These are phyloP conservation scores for Acrossocheilus fasciatus DNA, from an alignment of 2,797 vertebrate species.

Conservation along the genomic window DNA sequence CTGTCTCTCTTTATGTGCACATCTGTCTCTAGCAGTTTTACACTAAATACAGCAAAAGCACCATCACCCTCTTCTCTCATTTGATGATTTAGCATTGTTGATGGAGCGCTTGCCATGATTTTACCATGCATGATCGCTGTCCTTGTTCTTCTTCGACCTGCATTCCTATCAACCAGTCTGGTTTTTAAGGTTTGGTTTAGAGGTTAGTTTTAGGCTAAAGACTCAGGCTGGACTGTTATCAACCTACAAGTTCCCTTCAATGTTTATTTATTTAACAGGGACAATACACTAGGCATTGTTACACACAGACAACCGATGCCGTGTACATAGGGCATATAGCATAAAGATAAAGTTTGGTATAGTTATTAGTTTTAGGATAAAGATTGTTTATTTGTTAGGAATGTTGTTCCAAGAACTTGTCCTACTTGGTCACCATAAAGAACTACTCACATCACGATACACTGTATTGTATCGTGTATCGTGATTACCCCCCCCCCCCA, in stretches of 20 bases:
- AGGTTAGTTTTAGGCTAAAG: not conserved
- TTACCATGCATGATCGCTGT: not conserved
- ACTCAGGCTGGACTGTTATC: not conserved
- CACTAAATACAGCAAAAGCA: constrained; percentile 17
- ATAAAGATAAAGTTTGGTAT: too few species aligned
- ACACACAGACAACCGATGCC: too few species aligned
- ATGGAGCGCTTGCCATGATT: not conserved
- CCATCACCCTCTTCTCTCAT: not conserved
- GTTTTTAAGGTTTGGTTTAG: not conserved
- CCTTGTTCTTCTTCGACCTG: not conserved
- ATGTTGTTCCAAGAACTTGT: too few species aligned
- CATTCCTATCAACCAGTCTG: not conserved
- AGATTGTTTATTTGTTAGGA: not conserved
- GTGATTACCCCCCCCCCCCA: too few species aligned
- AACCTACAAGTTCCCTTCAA: not conserved
- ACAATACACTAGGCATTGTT: too few species aligned
- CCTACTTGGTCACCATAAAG: not conserved
- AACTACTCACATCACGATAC: not conserved
- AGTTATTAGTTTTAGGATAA: not conserved
- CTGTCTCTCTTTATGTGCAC: constrained; percentile 26
- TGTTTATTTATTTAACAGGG: too few species aligned
- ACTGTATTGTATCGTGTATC: not conserved
- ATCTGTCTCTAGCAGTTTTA: constrained; percentile 25
- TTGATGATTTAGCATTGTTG: not conserved
- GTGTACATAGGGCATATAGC: too few species aligned